Conservation (phyloP, 2,888 invertebrate species). For the Cheiracanthium punctorium region DNA sequence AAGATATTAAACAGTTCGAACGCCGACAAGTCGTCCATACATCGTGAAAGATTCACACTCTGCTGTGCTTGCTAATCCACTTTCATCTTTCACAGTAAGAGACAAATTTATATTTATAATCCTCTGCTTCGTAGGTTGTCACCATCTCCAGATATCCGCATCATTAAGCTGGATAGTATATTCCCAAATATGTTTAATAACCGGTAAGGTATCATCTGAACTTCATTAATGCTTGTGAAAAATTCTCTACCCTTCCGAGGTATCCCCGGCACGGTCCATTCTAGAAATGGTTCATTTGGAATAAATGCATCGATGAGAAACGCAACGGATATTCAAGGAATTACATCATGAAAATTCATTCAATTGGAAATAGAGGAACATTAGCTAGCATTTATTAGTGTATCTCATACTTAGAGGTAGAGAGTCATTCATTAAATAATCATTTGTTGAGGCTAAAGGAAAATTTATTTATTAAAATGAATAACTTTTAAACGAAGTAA, state of each 20-base stretch:
- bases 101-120: conserved; percentile 63
- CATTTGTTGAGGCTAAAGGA: too few species aligned
- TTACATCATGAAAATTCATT: background rate
- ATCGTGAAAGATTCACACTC: too few species aligned
- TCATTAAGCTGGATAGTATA: conserved; percentile 19
- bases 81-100: conserved; percentile 44
- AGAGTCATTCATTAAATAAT: too few species aligned
- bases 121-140: conserved; percentile 28
- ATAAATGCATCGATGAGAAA: background rate
- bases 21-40: too few species aligned
- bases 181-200: background rate
- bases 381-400: background rate
- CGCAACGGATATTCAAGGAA: background rate
- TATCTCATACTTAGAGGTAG: too few species aligned
- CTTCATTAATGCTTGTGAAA: background rate
- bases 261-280: background rate
- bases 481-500: too few species aligned
- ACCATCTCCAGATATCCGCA: conserved; percentile 18
- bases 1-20: too few species aligned
- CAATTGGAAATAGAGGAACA: background rate
- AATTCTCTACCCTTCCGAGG: background rate
- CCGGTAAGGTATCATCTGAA: background rate
- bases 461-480: too few species aligned
- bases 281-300: background rate
- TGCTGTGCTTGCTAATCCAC: conserved; percentile 24